These are phyloP conservation scores for Schizotus pectinicornis DNA, from an alignment of 2,888 invertebrate genomes.

Conservation along the genomic window DNA sequence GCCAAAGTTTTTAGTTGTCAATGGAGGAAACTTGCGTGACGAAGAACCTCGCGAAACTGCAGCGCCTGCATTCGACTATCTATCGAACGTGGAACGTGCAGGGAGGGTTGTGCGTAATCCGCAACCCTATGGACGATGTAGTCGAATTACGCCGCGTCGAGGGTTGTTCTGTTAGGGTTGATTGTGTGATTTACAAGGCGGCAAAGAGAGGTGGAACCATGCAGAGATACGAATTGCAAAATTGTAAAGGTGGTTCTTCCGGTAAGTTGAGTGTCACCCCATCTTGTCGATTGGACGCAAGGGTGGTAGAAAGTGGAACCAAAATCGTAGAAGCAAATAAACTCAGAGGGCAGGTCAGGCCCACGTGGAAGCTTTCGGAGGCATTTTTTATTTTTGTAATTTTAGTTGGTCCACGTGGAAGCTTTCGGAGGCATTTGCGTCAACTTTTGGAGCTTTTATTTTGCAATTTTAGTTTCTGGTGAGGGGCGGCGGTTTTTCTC, in stretches of 20 bases:
- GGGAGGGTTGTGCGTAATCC: background rate
- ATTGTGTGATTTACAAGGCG: constrained; percentile 21
- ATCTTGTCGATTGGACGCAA: too few species aligned
- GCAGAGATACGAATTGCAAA: background rate
- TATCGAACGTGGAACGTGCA: background rate
- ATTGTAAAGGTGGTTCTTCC: background rate
- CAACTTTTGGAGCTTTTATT: too few species aligned
- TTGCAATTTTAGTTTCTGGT: too few species aligned
- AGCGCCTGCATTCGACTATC: background rate
- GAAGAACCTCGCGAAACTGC: background rate
- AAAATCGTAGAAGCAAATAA: too few species aligned
- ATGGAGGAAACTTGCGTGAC: background rate
- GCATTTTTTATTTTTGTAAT: too few species aligned
- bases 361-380: too few species aligned
- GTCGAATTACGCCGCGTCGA: background rate
- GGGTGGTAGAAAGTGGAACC: too few species aligned
- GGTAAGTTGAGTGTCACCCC: background rate
- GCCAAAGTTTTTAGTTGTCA: background rate
- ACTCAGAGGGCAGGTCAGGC: too few species aligned
- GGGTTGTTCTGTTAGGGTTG: constrained; percentile 24
- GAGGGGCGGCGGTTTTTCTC: too few species aligned
- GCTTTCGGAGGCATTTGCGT: too few species aligned
- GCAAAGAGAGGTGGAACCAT: constrained; percentile 5
- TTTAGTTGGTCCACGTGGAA: too few species aligned
- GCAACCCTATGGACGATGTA: constrained; percentile 8